These are phyloP conservation scores for Notothenia rossii DNA, from an alignment of 2,113 vertebrate species.

Conservation along the genomic window DNA sequence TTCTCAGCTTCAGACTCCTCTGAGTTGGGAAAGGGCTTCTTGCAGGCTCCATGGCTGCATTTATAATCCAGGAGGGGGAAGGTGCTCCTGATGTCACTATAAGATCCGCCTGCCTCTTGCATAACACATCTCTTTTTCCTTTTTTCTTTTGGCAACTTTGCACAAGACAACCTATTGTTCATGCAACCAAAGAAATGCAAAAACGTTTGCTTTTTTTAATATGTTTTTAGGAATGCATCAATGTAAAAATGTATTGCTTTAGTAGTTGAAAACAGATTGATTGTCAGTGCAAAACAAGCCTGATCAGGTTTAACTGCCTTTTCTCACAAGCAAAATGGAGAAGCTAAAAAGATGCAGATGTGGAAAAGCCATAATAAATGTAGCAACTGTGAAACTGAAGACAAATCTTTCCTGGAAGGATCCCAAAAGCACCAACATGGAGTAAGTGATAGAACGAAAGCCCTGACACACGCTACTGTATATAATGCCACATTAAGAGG, in stretches of 20 bases:
- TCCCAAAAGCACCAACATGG: not conserved
- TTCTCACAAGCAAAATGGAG: not conserved
- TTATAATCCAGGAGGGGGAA: conserved; percentile 67
- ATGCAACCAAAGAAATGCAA: not conserved
- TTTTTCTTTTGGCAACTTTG: not conserved
- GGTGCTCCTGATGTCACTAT: conserved; percentile 57
- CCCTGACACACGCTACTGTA: no score
- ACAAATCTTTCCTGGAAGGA: not conserved
- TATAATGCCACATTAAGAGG: not conserved
- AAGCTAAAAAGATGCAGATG: not conserved
- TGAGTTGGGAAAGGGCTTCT: conserved; percentile 33
- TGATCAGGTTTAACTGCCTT: not conserved
- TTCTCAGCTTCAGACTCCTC: not conserved
- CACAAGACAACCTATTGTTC: not conserved
- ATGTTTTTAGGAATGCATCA: not conserved
- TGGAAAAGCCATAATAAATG: not conserved
- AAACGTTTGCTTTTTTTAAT: not conserved
- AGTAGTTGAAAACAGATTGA: no score
- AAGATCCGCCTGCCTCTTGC: conserved; percentile 36
- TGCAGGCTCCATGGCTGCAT: not conserved
- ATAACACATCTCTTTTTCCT: not conserved
- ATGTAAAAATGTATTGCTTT: not conserved
- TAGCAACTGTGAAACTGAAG: not conserved
- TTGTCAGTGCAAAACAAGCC: not conserved
- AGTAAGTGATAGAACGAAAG: not conserved